Evolutionary conservation across 2,888 invertebrate genomes (phyloP).

Genomic region (Penaeus monodon): DNA sequence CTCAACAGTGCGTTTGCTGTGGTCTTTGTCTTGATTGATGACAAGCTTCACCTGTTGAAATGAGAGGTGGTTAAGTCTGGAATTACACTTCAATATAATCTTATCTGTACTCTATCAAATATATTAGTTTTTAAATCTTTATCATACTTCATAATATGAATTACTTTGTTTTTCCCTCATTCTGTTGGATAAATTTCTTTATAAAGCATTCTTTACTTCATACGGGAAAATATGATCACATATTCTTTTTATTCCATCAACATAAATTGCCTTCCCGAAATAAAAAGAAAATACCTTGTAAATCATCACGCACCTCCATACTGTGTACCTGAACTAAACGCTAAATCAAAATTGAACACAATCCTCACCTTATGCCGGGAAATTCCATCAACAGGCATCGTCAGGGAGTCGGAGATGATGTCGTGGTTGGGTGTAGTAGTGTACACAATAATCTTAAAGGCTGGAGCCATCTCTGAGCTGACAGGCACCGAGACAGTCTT

Average conservation of each 20-base stretch:
- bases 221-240: too few species aligned
- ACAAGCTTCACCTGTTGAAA: conserved; percentile 70
- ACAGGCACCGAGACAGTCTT: conserved; percentile 73
- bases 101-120: too few species aligned
- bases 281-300: neutral
- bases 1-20: conserved; percentile 73
- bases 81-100: neutral
- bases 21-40: conserved; percentile 75
- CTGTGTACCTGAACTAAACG: neutral
- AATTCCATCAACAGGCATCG: conserved; percentile 74
- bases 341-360: neutral
- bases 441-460: conserved; percentile 73
- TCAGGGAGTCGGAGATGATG: conserved; percentile 73
- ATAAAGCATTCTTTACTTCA: too few species aligned
- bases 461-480: conserved; percentile 75
- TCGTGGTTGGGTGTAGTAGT: conserved; percentile 71
- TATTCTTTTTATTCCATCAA: too few species aligned
- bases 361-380: conserved; percentile 70
- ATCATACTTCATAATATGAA: too few species aligned
- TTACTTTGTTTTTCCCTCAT: too few species aligned
- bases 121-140: too few species aligned
- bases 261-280: too few species aligned
- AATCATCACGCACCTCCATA: neutral
- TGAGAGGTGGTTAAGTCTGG: neutral
- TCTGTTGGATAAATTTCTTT: too few species aligned